These are phyloP conservation scores for Drosophila aldrichi DNA, from an alignment of 2,888 invertebrate species.

Conservation along the genomic window DNA sequence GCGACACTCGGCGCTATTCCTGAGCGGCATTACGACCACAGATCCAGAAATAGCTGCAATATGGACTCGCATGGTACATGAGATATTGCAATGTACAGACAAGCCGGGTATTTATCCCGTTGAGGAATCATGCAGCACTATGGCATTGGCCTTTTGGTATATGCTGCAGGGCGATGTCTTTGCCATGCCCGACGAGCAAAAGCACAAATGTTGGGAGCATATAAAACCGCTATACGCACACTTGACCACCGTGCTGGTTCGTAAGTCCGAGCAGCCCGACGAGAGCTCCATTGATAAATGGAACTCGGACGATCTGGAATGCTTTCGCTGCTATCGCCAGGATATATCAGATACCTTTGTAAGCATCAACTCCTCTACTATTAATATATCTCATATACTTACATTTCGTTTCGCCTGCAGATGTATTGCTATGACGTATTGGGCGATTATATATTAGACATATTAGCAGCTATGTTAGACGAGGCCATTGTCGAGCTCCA, in stretches of 20 bases:
- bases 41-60: conserved; percentile 86
- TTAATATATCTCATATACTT: not conserved
- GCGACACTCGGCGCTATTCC: conserved; percentile 88
- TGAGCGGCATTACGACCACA: conserved; percentile 82
- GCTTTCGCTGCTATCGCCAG: conserved; percentile 94
- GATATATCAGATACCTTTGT: conserved; percentile 94
- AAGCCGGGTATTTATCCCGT: conserved; percentile 93
- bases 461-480: conserved; percentile 89
- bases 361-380: conserved; percentile 62
- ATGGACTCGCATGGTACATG: conserved; percentile 88
- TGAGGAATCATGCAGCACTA: conserved; percentile 94
- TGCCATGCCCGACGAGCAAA: conserved; percentile 81
- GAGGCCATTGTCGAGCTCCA: conserved; percentile 86
- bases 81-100: conserved; percentile 92
- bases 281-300: conserved; percentile 87
- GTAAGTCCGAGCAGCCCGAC: conserved; percentile 92
- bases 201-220: conserved; percentile 85
- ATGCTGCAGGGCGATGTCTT: conserved; percentile 89
- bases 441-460: conserved; percentile 90
- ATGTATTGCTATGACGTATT: conserved; percentile 94
- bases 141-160: conserved; percentile 96
- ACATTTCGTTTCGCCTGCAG: conserved; percentile 84
- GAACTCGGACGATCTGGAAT: conserved; percentile 92
- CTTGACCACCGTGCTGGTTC: conserved; percentile 90
- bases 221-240: conserved; percentile 93